Base-by-base conservation (phyloP, 2,113 vertebrate species). In the Mungos mungo region DNA sequence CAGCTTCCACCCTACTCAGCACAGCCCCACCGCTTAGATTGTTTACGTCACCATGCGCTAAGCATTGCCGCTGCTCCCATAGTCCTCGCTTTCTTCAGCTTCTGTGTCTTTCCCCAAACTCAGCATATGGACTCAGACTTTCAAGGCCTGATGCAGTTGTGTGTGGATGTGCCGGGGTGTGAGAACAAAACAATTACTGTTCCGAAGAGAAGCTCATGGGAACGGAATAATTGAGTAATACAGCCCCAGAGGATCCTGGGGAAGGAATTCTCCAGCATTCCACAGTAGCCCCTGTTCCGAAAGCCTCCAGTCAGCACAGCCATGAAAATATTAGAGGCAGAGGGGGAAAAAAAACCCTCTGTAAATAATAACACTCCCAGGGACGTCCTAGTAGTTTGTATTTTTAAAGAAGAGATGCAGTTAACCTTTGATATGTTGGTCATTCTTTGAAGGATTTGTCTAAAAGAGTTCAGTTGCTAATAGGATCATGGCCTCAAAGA, bases 201-300 rank as follows among this genome's bases (percentile, higher is more conserved):
- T 66, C 71, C n/a, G 47, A 52, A 92, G 90, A 96, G 72, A 69
- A 60, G 16, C 35, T 96, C 87, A 52, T 90, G 81, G 94, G 84
- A 96, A 97, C 87, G 95, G 83, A 95, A 95, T 93, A 82, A 88
- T 76, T 91, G 63, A 92, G 87, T 84, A 92, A 93, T 65, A 35
- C 12, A 90, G 69, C 71, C 90, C 50, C 25, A 27, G 81, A 95
- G 63, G 66, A 69, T 91, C 85, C 35, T 93, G 65, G 41, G 71
- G 79, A 93, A 97, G 45, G 90, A 96, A 90, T 96, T 96, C 74
- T 71, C 16, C 27, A 92, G 57, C 84, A 90, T 94, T 96, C 57
- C 79, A n/a, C 84, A 77, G 87, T 88, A 92, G 68, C 76, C 21
- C 69, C 31, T 90, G 14, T 95, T 95, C 79, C 95, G 66, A 97